phyloP scores from a whole-genome alignment of 2,888 invertebrate genomes.

The Penaeus monodon region DNA sequence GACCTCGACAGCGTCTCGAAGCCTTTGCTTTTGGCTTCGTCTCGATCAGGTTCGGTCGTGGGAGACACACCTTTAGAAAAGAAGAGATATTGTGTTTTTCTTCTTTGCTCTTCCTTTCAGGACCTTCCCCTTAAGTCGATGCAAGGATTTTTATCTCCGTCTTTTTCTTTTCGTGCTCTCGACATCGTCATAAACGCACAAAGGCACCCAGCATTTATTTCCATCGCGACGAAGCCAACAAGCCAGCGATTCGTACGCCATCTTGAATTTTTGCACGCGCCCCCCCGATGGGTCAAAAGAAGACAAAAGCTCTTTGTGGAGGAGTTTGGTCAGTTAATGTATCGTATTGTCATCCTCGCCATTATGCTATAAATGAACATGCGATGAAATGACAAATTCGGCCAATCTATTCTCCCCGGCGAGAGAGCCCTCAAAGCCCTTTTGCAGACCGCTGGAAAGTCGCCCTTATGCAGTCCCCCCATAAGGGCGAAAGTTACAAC shows the following conservation, averaged over 20 bases:
- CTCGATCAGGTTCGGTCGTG: not conserved
- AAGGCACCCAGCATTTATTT: not conserved
- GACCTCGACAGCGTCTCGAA: conserved; percentile 2
- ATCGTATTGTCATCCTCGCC: conserved; percentile 53
- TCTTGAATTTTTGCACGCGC: conserved; percentile 30
- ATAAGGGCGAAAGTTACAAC: not conserved
- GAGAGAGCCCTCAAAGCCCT: not conserved
- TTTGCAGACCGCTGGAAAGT: too few relatives aligned
- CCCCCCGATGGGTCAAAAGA: conserved; percentile 35
- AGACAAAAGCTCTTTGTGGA: conserved; percentile 52
- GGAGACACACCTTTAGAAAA: too few relatives aligned
- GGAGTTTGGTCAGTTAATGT: conserved; percentile 60
- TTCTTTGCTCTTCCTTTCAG: too few relatives aligned
- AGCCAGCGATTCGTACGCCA: not conserved
- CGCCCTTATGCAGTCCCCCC: conserved; percentile 3
- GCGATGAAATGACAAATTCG: conserved; percentile 58
- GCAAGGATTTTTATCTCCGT: too few relatives aligned
- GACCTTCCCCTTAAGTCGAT: too few relatives aligned
- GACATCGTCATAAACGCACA: too few relatives aligned
- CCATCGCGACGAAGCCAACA: not conserved
- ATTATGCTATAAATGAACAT: conserved; percentile 55
- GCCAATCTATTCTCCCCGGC: conserved; percentile 12
- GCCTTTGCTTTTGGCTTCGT: not conserved
- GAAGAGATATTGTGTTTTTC: too few relatives aligned
- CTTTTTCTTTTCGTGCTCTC: too few relatives aligned